These are phyloP conservation scores for Hoplodrina ambigua DNA, from an alignment of 2,888 invertebrate species.

Conservation along the genomic window DNA sequence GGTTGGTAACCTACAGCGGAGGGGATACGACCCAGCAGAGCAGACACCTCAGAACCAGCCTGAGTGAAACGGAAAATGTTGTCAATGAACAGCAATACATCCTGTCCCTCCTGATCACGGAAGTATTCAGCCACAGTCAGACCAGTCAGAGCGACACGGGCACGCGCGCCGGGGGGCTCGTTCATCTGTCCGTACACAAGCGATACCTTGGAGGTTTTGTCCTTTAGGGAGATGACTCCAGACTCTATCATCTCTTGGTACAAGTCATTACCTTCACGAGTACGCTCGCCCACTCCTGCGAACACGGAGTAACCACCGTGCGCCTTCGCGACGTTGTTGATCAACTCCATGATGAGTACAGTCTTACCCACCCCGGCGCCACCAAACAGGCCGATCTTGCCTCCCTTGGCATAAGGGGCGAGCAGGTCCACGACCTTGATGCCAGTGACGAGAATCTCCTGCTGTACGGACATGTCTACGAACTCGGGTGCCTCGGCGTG, in stretches of 20 bases:
- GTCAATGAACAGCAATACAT: conserved; percentile 98
- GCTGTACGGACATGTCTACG: conserved; percentile 97
- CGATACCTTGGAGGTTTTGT: conserved; percentile 97
- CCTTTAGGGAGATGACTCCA: conserved; percentile 97
- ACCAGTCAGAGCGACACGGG: conserved; percentile 97
- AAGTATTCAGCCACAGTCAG: conserved; percentile 98
- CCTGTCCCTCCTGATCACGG: conserved; percentile 98
- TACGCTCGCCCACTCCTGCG: conserved; percentile 98
- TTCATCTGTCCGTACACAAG: conserved; percentile 99
- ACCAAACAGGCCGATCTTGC: conserved; percentile 98
- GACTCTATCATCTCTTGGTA: conserved; percentile 99
- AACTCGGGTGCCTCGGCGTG: conserved; percentile 97
- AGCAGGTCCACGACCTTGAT: conserved; percentile 98
- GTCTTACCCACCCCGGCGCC: conserved; percentile 99
- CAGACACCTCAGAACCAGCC: conserved; percentile 97
- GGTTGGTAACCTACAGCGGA: conserved; percentile 99
- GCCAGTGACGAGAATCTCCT: conserved; percentile 97
- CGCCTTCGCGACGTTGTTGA: conserved; percentile 98
- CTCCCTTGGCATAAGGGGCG: conserved; percentile 98
- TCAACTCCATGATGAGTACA: conserved; percentile 98
- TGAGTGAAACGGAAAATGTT: conserved; percentile 99
- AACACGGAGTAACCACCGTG: conserved; percentile 99
- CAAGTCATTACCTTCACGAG: conserved; percentile 99
- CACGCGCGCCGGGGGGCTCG: conserved; percentile 98
- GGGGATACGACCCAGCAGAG: conserved; percentile 98